Conservation (phyloP, 2,888 invertebrate genomes). For the Rosalia funebris region DNA sequence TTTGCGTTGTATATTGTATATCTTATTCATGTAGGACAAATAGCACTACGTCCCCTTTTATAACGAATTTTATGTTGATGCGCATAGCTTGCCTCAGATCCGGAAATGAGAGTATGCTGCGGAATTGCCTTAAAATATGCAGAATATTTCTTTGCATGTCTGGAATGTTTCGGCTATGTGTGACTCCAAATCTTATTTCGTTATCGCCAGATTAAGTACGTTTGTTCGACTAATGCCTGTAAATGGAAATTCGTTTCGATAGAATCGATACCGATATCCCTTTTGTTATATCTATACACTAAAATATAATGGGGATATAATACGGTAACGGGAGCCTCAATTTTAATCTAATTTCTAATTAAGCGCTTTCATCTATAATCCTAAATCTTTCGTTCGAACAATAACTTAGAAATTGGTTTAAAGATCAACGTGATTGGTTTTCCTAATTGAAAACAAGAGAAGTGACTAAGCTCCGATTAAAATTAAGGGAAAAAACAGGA, state of each 20-base stretch:
- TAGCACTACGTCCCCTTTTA: slow-evolving; percentile 45
- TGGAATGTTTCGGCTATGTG: slow-evolving; percentile 5
- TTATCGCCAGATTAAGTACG: slow-evolving; percentile 7
- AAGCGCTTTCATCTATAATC: slow-evolving; percentile 23
- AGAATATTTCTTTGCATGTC: slow-evolving; percentile 12
- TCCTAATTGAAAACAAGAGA: slow-evolving; percentile 14
- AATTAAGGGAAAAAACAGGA: background rate
- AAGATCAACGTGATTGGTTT: slow-evolving; percentile 12
- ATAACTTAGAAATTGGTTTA: slow-evolving; percentile 19
- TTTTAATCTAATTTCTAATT: slow-evolving; percentile 23
- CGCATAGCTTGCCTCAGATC: slow-evolving; percentile 17
- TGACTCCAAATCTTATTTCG: slow-evolving; percentile 6
- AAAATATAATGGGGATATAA: slow-evolving; percentile 13
- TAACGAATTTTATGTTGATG: slow-evolving; percentile 36
- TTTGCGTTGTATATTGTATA: slow-evolving; percentile 37
- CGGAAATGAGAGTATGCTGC: slow-evolving; percentile 17
- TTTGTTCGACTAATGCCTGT: background rate
- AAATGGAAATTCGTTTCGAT: background rate
- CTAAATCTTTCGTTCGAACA: slow-evolving; percentile 14
- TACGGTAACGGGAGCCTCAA: slow-evolving; percentile 2
- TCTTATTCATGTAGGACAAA: slow-evolving; percentile 35
- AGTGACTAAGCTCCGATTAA: slow-evolving; percentile 2
- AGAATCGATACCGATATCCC: slow-evolving; percentile 6
- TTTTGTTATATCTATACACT: slow-evolving; percentile 17
- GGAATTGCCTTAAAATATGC: slow-evolving; percentile 22